Evolutionary conservation across 2,113 vertebrate genomes (phyloP).

Genomic region (Prietella phreatophila): DNA sequence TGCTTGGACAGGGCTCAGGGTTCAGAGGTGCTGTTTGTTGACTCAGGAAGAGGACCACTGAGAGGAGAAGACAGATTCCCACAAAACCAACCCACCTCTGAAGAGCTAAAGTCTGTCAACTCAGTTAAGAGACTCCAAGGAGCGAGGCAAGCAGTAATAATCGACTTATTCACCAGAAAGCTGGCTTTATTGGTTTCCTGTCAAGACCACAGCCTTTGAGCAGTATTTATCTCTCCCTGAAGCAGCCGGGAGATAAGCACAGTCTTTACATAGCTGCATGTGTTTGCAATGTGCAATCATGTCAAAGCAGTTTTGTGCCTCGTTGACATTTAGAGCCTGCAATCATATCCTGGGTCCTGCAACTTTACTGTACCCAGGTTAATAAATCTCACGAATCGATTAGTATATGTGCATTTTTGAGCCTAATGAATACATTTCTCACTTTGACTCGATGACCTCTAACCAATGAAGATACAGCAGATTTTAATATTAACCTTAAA

Average conservation of each 20-base stretch:
- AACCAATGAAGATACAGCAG: background rate
- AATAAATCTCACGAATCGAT: constrained; percentile 44
- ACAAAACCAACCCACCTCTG: constrained; percentile 36
- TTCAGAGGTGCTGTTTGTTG: constrained; percentile 34
- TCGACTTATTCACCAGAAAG: constrained; percentile 54
- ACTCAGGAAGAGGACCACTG: constrained; percentile 31
- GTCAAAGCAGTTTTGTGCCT: constrained; percentile 27
- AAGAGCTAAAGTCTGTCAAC: constrained; percentile 30
- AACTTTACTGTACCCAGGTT: constrained; percentile 4
- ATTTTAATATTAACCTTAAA: background rate
- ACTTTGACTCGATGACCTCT: constrained; percentile 13
- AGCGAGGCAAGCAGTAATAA: constrained; percentile 59
- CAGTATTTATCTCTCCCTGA: constrained; percentile 54
- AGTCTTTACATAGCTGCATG: constrained; percentile 13
- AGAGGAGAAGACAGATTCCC: constrained; percentile 31
- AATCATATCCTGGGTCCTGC: constrained; percentile 11
- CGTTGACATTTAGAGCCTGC: constrained; percentile 23
- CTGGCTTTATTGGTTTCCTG: constrained; percentile 67
- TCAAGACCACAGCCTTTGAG: constrained; percentile 60
- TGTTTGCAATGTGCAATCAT: constrained; percentile 26
- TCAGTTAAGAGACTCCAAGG: constrained; percentile 50
- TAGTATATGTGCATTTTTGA: background rate
- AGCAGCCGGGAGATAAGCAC: constrained; percentile 38
- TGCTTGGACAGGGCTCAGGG: background rate
- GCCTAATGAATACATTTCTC: background rate